phyloP scores from a whole-genome alignment of 2,797 vertebrate species.

The Cottoperca gobio region DNA sequence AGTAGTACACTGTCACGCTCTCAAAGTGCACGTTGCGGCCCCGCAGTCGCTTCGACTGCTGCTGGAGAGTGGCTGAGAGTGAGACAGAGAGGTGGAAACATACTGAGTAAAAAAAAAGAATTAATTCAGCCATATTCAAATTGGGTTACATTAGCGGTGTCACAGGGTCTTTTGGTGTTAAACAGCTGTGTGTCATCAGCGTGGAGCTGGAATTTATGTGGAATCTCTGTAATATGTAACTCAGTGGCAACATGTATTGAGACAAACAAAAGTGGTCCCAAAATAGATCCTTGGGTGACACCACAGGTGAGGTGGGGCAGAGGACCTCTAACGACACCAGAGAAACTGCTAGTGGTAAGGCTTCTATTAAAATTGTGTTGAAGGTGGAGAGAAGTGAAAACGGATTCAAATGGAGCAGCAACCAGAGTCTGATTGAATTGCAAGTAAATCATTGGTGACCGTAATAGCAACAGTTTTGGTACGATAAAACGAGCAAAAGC shows the following conservation, averaged over 20 bases:
- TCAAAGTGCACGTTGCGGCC: conserved; percentile 94
- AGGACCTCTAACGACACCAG: too few species aligned
- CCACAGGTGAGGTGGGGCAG: background rate
- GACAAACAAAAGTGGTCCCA: background rate
- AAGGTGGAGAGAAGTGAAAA: background rate
- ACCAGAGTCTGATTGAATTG: too few species aligned
- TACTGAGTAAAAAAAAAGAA: background rate
- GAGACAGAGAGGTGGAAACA: background rate
- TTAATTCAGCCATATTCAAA: background rate
- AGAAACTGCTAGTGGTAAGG: background rate
- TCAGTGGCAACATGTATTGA: background rate
- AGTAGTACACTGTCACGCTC: conserved; percentile 96
- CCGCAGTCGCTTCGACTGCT: conserved; percentile 89
- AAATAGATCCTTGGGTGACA: background rate
- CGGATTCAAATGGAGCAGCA: background rate
- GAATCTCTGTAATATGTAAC: background rate
- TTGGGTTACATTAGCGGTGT: background rate
- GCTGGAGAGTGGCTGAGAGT: conserved; percentile 89
- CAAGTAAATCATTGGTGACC: background rate
- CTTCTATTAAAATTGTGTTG: background rate
- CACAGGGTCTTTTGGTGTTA: background rate
- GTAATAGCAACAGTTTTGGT: background rate
- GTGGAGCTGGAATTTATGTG: background rate
- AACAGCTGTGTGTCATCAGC: background rate
- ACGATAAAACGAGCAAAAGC: background rate